Evolutionary conservation across 1,140 invertebrate species (phyloP), one percentile per base, ranked within the genome.

Genomic region (Zaprionus africanus): DNA sequence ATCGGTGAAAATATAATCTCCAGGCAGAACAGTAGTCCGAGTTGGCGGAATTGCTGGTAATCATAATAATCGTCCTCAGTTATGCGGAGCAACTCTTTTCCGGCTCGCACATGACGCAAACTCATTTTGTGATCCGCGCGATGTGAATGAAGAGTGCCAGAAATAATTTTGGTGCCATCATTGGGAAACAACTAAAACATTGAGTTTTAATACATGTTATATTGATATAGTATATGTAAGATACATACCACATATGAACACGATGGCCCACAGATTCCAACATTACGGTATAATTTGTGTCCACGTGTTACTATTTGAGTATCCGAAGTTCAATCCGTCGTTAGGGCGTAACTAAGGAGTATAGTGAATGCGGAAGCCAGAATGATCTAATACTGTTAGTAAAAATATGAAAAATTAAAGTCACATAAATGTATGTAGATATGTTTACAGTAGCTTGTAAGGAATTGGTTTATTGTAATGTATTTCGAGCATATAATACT

Each of bases 401-500:
- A 19, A n/a, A 36, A 24, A 31, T 15, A 38, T 17, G 5, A 9
- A 9, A n/a, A 17, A 17, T 46, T 4, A 9, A 17, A 17, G 41
- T 17, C n/a, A 17, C n/a, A 9, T 17, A 26, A 0, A 54, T 15
- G 41, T 0, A 22, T 5, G 38, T 41, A 12, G 28, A 34, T 13
- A 36, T n/a, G 6, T 13, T 34, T 34, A 24, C n/a, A 15, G 12
- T 93, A 95, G 94, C 93, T 84, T 94, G 94, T 88, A 94, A 95
- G 57, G 95, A 12, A 93, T 93, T 6, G 95, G 96, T 93, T 96
- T 97, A 84, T 98, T 97, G 90, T 98, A 98, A 93, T 98, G 97
- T 74, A 97, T 95, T 93, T 98, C 97, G 1, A 98, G 93, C 96
- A 98, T 97, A 92, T 97, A 98, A 93, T 96, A 98, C 1, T 95